Conservation (phyloP, 2,797 vertebrate genomes). For the Adrianichthys oophorus region DNA sequence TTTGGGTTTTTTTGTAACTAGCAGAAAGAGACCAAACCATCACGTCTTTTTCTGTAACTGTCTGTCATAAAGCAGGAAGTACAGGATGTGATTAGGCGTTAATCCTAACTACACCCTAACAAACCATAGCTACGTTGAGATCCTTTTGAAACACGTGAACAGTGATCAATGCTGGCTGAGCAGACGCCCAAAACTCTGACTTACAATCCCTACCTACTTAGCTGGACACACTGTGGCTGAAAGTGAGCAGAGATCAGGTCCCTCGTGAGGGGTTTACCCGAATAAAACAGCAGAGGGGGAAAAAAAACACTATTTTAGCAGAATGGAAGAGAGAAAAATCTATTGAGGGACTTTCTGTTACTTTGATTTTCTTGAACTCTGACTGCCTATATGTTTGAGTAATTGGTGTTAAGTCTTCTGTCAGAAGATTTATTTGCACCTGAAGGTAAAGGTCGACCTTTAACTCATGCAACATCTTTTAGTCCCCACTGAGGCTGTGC, state of each 20-base stretch:
- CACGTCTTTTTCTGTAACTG: not conserved
- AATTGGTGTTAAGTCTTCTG: constrained; percentile 43
- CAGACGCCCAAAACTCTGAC: constrained; percentile 45
- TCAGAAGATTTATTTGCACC: constrained; percentile 22
- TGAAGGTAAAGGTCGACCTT: constrained; percentile 15
- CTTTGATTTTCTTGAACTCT: constrained; percentile 40
- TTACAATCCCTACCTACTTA: constrained; percentile 63
- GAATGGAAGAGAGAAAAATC: constrained; percentile 18
- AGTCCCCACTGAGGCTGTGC: constrained; percentile 14
- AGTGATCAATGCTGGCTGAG: constrained; percentile 49
- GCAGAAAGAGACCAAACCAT: no score
- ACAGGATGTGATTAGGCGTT: constrained; percentile 47
- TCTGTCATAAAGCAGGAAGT: constrained; percentile 9
- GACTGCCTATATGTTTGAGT: constrained; percentile 49
- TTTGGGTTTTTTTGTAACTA: no score
- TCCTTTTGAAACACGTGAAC: constrained; percentile 47
- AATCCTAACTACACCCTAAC: constrained; percentile 46
- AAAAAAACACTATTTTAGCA: constrained; percentile 30
- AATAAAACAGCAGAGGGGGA: constrained; percentile 55
- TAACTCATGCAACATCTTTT: constrained; percentile 13
- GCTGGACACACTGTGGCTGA: constrained; percentile 45
- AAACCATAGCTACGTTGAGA: constrained; percentile 29
- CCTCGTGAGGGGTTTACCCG: constrained; percentile 40
- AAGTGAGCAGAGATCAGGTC: constrained; percentile 55
- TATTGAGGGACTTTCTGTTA: constrained; percentile 2